Conservation (phyloP, 2,888 invertebrate species). For the Cylindroiulus punctatus region DNA sequence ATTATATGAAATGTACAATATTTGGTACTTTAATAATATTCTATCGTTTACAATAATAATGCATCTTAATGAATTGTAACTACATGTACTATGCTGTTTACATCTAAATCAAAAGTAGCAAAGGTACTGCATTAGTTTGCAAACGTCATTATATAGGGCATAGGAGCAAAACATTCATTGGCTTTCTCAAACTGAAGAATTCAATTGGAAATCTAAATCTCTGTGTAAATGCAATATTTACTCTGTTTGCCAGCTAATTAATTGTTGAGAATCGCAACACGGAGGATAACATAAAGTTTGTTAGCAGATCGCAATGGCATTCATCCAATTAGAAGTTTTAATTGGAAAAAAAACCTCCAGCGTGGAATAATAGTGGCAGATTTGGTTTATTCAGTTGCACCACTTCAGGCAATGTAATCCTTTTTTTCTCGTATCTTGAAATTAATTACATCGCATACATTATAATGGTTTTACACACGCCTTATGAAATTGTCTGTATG, state of each 20-base stretch:
- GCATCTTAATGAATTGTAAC: too few relatives aligned
- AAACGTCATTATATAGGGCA: too few relatives aligned
- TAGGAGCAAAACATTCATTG: too few relatives aligned
- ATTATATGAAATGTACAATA: too few relatives aligned
- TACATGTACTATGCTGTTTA: too few relatives aligned
- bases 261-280: slow-evolving; percentile 15
- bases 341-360: not conserved
- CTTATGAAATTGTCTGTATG: too few relatives aligned
- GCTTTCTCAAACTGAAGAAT: not conserved
- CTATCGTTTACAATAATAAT: too few relatives aligned
- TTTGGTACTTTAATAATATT: too few relatives aligned
- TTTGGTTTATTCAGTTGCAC: not conserved
- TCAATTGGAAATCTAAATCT: not conserved
- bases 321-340: slow-evolving; percentile 37
- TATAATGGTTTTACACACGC: too few relatives aligned
- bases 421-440: not conserved
- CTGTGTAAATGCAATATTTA: not conserved
- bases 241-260: not conserved
- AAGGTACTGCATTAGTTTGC: too few relatives aligned
- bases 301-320: not conserved
- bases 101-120: too few relatives aligned
- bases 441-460: not conserved
- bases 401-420: not conserved
- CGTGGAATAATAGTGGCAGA: not conserved
- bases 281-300: not conserved